A percentile compares a stretch with the other conserved stretches of the same genome.
Conservation (phyloP, 53 echinoderm and acorn worm species). For the Apostichopus leukothele region DNA sequence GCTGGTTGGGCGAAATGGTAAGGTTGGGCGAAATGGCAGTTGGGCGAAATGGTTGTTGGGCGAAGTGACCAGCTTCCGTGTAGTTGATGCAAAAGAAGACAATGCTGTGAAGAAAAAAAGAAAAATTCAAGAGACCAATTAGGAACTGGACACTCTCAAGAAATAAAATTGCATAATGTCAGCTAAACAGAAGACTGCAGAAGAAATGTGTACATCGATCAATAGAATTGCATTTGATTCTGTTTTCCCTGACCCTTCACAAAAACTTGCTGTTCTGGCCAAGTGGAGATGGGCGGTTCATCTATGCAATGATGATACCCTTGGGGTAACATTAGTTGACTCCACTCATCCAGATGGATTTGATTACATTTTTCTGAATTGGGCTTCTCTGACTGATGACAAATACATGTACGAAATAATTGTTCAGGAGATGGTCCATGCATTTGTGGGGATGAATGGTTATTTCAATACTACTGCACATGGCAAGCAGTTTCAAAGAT, state of each 20-base stretch:
- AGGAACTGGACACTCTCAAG: not conserved
- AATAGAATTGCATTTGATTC: not conserved
- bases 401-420: not conserved
- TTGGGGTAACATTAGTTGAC: constrained; percentile 12
- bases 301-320: not conserved
- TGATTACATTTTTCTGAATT: not conserved
- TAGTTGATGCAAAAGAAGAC: not conserved
- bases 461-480: not conserved
- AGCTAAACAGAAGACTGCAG: not conserved
- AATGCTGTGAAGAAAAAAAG: constrained; percentile 5
- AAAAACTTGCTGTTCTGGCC: constrained; percentile 10
- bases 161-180: not conserved
- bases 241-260: not conserved
- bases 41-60: too few relatives aligned
- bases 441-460: constrained; percentile 8
- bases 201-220: not conserved
- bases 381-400: not conserved
- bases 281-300: constrained; percentile 31
- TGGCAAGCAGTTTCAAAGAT: constrained; percentile 10
- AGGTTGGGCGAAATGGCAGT: too few relatives aligned
- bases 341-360: not conserved
- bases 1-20: too few relatives aligned
- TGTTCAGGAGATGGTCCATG: constrained; percentile 7
- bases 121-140: not conserved
- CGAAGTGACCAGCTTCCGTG: too few relatives aligned